Evolutionary conservation across 1,140 invertebrate genomes (phyloP).

Genomic region (Ladona fulva): DNA sequence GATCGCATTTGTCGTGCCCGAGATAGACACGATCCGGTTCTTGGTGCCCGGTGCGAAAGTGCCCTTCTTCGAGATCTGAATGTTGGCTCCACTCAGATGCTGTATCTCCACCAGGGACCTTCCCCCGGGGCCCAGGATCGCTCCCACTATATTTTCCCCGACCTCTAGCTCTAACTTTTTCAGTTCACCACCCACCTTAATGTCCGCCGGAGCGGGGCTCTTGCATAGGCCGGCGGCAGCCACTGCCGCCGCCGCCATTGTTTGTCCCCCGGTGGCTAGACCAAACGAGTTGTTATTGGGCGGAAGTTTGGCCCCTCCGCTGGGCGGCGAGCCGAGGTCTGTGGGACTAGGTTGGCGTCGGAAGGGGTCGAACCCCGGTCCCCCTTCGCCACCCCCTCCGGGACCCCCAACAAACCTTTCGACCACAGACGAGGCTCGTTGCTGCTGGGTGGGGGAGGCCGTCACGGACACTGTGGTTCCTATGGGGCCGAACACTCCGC

Average conservation of each 20-base stretch:
- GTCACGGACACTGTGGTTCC: constrained; percentile 54
- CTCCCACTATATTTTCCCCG: constrained; percentile 85
- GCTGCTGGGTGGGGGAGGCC: constrained; percentile 20
- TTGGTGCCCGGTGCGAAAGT: constrained; percentile 92
- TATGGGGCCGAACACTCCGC: constrained; percentile 67
- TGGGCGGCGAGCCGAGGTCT: constrained; percentile 50
- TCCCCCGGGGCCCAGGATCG: constrained; percentile 91
- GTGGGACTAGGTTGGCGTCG: constrained; percentile 54
- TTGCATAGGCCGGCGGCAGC: constrained; percentile 68
- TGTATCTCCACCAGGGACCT: constrained; percentile 94
- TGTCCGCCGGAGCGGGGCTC: constrained; percentile 72
- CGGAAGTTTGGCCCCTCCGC: constrained; percentile 36
- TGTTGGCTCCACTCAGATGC: constrained; percentile 89
- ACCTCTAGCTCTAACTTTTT: constrained; percentile 86
- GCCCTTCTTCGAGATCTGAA: constrained; percentile 98
- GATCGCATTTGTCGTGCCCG: constrained; percentile 78
- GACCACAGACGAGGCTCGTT: constrained; percentile 43
- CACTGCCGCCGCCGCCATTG: constrained; percentile 58
- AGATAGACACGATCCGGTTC: constrained; percentile 94
- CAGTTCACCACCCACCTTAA: constrained; percentile 49
- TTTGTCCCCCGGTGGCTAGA: constrained; percentile 38
- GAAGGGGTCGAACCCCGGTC: constrained; percentile 55
- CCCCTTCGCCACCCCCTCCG: constrained; percentile 31
- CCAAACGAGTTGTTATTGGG: constrained; percentile 67
- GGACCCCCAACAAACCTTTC: constrained; percentile 44